Conservation (phyloP, 2,113 vertebrate species). For the Ictalurus furcatus region DNA sequence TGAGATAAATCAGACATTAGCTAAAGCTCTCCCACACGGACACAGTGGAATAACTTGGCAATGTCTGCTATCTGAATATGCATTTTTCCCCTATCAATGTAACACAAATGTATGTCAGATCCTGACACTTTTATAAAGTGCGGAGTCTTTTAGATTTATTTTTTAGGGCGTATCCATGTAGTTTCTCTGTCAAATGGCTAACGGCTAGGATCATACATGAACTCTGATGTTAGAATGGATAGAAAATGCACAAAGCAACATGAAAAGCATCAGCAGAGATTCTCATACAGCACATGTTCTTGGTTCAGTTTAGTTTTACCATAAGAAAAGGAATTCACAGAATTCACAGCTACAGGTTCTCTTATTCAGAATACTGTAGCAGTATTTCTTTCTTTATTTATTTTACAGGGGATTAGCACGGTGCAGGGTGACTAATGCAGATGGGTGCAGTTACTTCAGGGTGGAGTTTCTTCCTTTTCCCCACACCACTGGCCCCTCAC, state of each 20-base stretch:
- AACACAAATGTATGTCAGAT: too few relatives aligned
- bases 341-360: background rate
- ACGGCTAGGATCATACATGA: background rate
- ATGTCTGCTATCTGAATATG: too few relatives aligned
- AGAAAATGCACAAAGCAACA: background rate
- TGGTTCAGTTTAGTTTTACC: background rate
- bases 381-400: background rate
- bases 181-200: background rate
- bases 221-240: background rate
- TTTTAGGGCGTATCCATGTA: background rate
- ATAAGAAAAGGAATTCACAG: background rate
- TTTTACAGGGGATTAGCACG: slow-evolving; percentile 57
- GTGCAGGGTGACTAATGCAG: slow-evolving; percentile 52
- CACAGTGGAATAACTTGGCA: too few relatives aligned
- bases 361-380: background rate
- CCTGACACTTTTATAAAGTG: too few relatives aligned
- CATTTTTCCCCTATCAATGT: too few relatives aligned
- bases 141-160: too few relatives aligned
- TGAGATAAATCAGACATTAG: background rate
- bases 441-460: slow-evolving; percentile 53
- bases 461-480: slow-evolving; percentile 50
- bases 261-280: slow-evolving; percentile 11
- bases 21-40: background rate
- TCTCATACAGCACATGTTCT: slow-evolving; percentile 12
- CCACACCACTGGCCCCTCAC: slow-evolving; percentile 54